Base-by-base conservation (phyloP, 2,888 invertebrate genomes). In the Hypomecis atomaria region DNA sequence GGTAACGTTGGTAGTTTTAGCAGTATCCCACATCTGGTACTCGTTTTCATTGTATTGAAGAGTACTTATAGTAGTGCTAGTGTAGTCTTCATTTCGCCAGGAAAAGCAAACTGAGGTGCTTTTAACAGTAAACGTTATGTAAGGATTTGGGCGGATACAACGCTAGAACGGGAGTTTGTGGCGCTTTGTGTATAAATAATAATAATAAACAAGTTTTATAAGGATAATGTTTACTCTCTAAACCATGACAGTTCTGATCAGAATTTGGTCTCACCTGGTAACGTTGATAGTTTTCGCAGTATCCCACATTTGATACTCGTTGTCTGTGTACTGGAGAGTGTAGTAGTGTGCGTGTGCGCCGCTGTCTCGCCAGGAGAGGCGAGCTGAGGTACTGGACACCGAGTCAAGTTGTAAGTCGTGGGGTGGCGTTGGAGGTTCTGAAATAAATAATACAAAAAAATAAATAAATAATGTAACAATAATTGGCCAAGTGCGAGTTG, bases 341-440 rank as follows among this genome's bases (percentile, higher is more conserved):
- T 93, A 93, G 68, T 88, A 90, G 52, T 92, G 88, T 0, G 90
- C 90, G 47, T 92, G 91, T 0, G 87, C 70, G 11, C 85, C 85
- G 49, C 88, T 87, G 48, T 91, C 89, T 0, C 90, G 71, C 93
- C 93, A 93, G 0, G 92, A 92, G 0, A 93, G 65, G 49, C 90
- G 89, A 0, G 82, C 90, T 5, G 85, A 82, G 13, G 81, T 85
- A 40, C 92, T 91, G 13, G 83, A 82, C 0, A 92, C 88, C 0
- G 86, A 84, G 67, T 93, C 92, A n/a, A 92, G 82, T 82, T 91
- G 90, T 0, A 93, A 68, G 11, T 93, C 93, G 45, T 88, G 66
- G 0, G 93, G 93, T 0, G 91, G 89, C 0, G 88, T 88, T 9
- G 93, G 93, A 0, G 93, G 93, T 64, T 93, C 93, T 93, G 80